Base-by-base conservation (phyloP, 2,888 invertebrate species). In the Labia minor region DNA sequence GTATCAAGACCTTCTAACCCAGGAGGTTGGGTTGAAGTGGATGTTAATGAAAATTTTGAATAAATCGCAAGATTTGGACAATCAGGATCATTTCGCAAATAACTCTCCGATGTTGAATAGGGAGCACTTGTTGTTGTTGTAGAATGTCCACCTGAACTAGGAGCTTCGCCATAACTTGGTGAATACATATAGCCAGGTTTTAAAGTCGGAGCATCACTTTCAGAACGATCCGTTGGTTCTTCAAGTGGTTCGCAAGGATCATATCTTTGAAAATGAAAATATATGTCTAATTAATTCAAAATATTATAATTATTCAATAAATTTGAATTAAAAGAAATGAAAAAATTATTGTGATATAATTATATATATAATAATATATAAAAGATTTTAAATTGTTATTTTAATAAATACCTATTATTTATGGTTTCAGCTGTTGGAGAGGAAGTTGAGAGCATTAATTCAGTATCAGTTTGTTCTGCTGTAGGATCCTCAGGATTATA, bases 1-100 rank as follows among this genome's bases (percentile, higher is more conserved):
- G 88, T 88, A 72, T 86, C 88, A 70, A 88, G 81, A 1, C 85
- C 87, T 71, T 80, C 82, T 67, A 83, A 76, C 1, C 80, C 82
- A 65, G 69, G 61, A 66, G 66, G 26, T 4, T 67, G 67, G 18
- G 65, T 64, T 26, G 65, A 61, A 21, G 49, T 16, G 3, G 49
- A 49, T 3, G 4, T 16, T 14, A 49, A 49, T n/a, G 49, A 49
- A 49, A 49, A 49, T 16, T 49, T 49, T 14, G 49, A 49, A 16
- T 49, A 49, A n/a, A 49, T 49, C 14, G 49, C 49, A 49, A 49
- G 49, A 49, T 49, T 49, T 14, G 49, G 49, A 49, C 49, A 49
- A 49, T 49, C 49, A 10, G 49, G 14, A 49, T 49, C 49, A 49
- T 11, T 49, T 49, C 49, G 14, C 3, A 14, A 49, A 16, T 49